Percentiles rank a stretch among this genome's conserved stretches.
Evolutionary conservation across 2,888 invertebrate genomes (phyloP).

Genomic region (Octodonta nipae): DNA sequence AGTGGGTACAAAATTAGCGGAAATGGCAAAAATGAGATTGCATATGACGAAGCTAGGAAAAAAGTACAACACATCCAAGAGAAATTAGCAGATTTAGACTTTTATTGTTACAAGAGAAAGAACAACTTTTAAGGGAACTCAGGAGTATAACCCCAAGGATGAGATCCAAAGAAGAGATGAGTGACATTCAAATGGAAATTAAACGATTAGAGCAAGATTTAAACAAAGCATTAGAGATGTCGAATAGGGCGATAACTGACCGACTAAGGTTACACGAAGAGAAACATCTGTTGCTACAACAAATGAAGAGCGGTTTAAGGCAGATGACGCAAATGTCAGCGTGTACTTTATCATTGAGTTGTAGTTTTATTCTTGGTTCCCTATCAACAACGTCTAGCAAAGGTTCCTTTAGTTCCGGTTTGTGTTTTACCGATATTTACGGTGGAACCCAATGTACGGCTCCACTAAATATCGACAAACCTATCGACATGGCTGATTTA

Average conservation of each 20-base stretch:
- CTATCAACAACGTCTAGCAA: constrained; percentile 86
- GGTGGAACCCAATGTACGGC: constrained; percentile 64
- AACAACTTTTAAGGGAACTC: constrained; percentile 77
- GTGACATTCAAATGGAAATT: constrained; percentile 71
- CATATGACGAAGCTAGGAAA: constrained; percentile 86
- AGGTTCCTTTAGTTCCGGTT: constrained; percentile 72
- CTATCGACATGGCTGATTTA: constrained; percentile 79
- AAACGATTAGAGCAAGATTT: constrained; percentile 79
- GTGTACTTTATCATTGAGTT: constrained; percentile 84
- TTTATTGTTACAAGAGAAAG: constrained; percentile 87
- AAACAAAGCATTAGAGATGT: constrained; percentile 79
- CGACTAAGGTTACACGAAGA: constrained; percentile 82
- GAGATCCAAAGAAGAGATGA: constrained; percentile 67
- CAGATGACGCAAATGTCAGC: constrained; percentile 84
- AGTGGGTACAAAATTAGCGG: constrained; percentile 77
- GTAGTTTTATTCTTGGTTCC: constrained; percentile 84
- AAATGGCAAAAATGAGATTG: constrained; percentile 88
- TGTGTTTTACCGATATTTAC: constrained; percentile 89
- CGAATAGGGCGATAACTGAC: constrained; percentile 85
- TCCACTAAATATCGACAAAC: constrained; percentile 43
- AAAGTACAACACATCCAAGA: constrained; percentile 82
- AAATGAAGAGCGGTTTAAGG: constrained; percentile 74
- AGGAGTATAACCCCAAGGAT: constrained; percentile 75
- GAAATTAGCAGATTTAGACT: constrained; percentile 79
- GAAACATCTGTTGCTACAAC: constrained; percentile 73